Evolutionary conservation across 2,888 invertebrate species (phyloP), one percentile per base, ranked within the genome.

Genomic region (Lottia gigantea): DNA sequence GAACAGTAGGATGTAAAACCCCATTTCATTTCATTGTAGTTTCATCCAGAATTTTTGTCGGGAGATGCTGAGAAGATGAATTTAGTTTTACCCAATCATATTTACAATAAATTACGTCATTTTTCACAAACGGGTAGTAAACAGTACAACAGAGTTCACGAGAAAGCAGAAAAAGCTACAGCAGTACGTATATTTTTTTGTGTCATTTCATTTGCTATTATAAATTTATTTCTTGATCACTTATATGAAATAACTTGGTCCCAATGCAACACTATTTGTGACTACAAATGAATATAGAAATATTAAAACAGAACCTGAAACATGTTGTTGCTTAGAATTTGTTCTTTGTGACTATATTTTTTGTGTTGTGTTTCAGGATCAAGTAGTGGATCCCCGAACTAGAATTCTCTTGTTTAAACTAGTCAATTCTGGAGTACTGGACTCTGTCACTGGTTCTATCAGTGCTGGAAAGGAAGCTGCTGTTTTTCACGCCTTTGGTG

Each of bases 61-160:
- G 62, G n/a, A 12, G 93, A 92, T 65, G 86, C 86, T 11, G 81
- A 81, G 65, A 93, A 94, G 62, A 95, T 95, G 84, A 95, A 96
- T 86, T 93, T 96, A 91, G 93, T 94, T 87, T 90, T 96, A 46
- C 92, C 95, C 23, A 97, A 96, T 72, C 92, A 92, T 88, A 95
- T 94, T 0, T 91, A 89, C 85, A 92, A 91, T 84, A 86, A 88
- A 71, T 86, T 92, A 68, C 90, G 90, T 80, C 83, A 84, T 0
- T 90, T 91, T 80, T 90, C 75, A 15, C 40, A n/a, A 62, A 78
- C 83, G 1, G 91, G 91, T 76, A 86, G 87, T 74, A 89, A 90
- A 76, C 87, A 91, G 15, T 83, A 87, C 25, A 87, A 89, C 46
- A 88, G 90, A 66, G 75, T 91, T 6, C 90, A 91, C 74, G 92